phyloP scores from a whole-genome alignment of 1,140 invertebrate genomes.

The Euglossa dilemma region DNA sequence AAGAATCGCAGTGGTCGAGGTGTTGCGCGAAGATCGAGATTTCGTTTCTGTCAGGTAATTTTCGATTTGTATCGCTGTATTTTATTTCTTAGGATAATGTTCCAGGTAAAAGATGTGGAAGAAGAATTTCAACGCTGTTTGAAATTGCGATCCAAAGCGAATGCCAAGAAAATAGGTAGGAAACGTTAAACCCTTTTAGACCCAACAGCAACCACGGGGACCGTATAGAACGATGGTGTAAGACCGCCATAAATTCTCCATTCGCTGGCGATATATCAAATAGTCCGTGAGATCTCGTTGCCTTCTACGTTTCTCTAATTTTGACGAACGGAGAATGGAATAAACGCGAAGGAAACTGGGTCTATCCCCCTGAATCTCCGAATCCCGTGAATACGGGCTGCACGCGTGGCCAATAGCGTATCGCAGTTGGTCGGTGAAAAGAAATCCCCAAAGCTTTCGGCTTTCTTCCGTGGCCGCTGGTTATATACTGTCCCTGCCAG shows the following conservation, averaged over 20 bases:
- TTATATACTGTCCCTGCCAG: slow-evolving; percentile 32
- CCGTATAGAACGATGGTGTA: not conserved
- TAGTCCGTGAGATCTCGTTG: not conserved
- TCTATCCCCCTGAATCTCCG: slow-evolving; percentile 46
- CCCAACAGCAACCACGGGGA: not conserved
- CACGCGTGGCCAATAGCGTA: slow-evolving; percentile 28
- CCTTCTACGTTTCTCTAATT: slow-evolving; percentile 18
- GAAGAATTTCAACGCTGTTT: no score
- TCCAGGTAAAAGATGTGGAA: no score
- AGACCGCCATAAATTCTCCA: not conserved
- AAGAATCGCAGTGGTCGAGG: no score
- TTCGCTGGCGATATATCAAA: not conserved
- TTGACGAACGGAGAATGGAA: slow-evolving; percentile 34
- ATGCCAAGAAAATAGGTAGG: no score
- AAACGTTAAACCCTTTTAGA: no score
- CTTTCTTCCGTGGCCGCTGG: slow-evolving; percentile 47
- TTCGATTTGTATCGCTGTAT: no score
- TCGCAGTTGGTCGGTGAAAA: slow-evolving; percentile 42
- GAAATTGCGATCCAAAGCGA: no score
- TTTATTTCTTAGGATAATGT: no score
- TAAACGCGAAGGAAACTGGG: slow-evolving; percentile 49
- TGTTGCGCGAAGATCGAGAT: no score
- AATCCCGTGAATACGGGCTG: slow-evolving; percentile 31
- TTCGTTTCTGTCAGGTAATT: no score
- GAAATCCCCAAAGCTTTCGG: slow-evolving; percentile 65